phyloP scores from a whole-genome alignment of 2,888 invertebrate species.

The Ctena decussata region DNA sequence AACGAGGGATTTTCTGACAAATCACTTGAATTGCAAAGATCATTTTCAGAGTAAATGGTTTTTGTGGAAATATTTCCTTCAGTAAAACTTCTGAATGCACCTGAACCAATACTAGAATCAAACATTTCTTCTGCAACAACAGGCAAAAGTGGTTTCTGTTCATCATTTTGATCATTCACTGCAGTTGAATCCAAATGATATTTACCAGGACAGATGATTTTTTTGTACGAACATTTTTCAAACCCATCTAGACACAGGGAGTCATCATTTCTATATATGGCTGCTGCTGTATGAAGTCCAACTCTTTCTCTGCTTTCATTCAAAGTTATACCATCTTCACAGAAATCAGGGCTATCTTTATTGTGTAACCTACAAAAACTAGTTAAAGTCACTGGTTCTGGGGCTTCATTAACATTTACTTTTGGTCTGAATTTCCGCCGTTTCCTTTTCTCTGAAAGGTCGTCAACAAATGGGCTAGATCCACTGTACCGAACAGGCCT shows the following conservation, averaged over 20 bases:
- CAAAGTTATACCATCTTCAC: too few relatives aligned
- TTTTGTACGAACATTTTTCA: too few relatives aligned
- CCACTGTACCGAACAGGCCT: not conserved
- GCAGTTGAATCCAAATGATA: too few relatives aligned
- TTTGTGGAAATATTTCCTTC: not conserved
- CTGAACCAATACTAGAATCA: not conserved
- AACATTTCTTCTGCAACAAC: not conserved
- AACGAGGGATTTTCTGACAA: not conserved
- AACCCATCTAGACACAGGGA: too few relatives aligned
- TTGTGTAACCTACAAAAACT: conserved; percentile 17
- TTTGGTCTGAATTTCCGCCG: conserved; percentile 11
- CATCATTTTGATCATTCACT: too few relatives aligned
- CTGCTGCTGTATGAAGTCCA: too few relatives aligned
- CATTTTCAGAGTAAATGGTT: not conserved
- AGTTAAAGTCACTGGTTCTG: conserved; percentile 37
- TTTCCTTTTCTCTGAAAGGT: conserved; percentile 58
- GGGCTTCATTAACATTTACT: not conserved
- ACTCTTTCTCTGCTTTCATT: not conserved
- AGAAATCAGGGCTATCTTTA: too few relatives aligned
- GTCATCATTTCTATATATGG: too few relatives aligned
- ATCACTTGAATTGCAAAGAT: not conserved
- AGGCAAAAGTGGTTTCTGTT: too few relatives aligned
- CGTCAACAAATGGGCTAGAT: conserved; percentile 14
- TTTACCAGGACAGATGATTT: too few relatives aligned
- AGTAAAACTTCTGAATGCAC: not conserved